Percentiles rank a stretch among this genome's conserved stretches.
These are phyloP conservation scores for Aplocera efformata DNA, from an alignment of 2,888 invertebrate genomes.

Conservation along the genomic window DNA sequence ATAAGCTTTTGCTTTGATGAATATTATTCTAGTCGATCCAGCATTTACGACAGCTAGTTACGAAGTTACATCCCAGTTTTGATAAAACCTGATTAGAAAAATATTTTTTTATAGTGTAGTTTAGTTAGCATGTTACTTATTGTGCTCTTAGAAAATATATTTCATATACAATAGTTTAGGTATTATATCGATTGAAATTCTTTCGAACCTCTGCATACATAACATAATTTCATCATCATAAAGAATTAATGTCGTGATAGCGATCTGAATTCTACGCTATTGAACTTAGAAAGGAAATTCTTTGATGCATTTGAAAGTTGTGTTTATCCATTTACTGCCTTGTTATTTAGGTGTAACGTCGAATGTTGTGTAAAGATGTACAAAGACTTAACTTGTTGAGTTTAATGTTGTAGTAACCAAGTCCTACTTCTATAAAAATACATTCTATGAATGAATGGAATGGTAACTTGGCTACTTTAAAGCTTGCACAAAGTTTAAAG, in stretches of 20 bases:
- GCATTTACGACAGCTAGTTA: conserved; percentile 33
- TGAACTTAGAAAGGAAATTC: conserved; percentile 16
- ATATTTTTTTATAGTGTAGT: conserved; percentile 23
- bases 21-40: conserved; percentile 40
- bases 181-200: conserved; percentile 1
- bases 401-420: conserved; percentile 12
- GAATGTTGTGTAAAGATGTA: conserved; percentile 20
- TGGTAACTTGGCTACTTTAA: conserved; percentile 13
- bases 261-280: conserved; percentile 13
- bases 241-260: conserved; percentile 19
- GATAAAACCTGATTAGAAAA: conserved; percentile 9
- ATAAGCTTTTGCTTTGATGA: conserved; percentile 50
- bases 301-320: conserved; percentile 36
- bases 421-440: conserved; percentile 14
- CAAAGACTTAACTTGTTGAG: conserved; percentile 15
- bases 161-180: background rate
- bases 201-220: background rate
- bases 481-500: conserved; percentile 41
- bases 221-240: conserved; percentile 1
- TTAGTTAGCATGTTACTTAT: conserved; percentile 26
- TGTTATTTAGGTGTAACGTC: conserved; percentile 33
- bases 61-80: conserved; percentile 17
- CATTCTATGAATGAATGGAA: conserved; percentile 23
- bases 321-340: conserved; percentile 44
- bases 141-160: conserved; percentile 6